Base-by-base conservation (phyloP, 2,888 invertebrate genomes). In the Habroteleia sp. region DNA sequence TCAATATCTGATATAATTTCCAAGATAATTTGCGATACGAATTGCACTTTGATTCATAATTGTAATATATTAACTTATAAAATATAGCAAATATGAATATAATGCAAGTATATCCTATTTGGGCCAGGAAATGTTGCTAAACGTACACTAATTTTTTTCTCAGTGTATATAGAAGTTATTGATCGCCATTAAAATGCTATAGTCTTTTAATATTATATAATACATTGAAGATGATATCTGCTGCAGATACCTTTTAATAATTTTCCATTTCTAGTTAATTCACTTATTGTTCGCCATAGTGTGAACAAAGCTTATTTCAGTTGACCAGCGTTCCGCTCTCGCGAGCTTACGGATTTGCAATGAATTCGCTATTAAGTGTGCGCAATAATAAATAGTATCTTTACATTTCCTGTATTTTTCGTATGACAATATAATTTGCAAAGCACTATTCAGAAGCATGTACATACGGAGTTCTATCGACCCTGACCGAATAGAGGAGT, bases 401-500 rank as follows among this genome's bases (percentile, higher is more conserved):
- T 66, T 31, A 42, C n/a, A n/a, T 42, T 60, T 17, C 10, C 6
- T n/a, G 13, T 52, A 5, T 50, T 39, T 63, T 65, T 65, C 13
- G 33, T 33, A 29, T 14, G 37, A 62, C 62, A 46, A 39, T 71
- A 39, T 54, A 46, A 44, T 52, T 68, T 58, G 41, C 42, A 16
- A 39, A 37, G 29, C 10, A 31, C 37, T 27, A 17, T 48, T 23
- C 27, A 39, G 33, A 35, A 27, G 37, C 14, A 23, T 27, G 65
- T 33, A 66, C 79, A 75, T n/a, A n/a, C 73, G 77, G 77, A 72
- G 75, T 60, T 77, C 76, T 66, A 52, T 25, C 76, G 80, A 58
- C 83, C 83, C 72, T 84, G 83, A 82, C 83, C 83, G 79, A 82
- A 74, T 77, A 54, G 72, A 66, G 75, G 79, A 78, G 77, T 77